These are phyloP conservation scores for Lagenorhynchus albirostris DNA, from an alignment of 2,113 vertebrate genomes.

Conservation along the genomic window DNA sequence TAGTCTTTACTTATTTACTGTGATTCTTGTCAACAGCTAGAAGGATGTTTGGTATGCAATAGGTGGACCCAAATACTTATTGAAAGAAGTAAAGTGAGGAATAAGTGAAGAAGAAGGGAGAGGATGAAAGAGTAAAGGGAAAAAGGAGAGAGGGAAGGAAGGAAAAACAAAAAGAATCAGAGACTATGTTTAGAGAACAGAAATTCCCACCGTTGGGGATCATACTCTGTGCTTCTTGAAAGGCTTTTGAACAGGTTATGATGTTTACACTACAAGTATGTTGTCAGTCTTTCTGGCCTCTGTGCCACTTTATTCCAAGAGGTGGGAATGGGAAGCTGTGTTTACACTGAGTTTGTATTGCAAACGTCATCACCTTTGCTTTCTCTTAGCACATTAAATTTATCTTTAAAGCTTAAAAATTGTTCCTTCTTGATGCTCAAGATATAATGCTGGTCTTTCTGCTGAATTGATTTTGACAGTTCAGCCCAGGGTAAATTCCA, in stretches of 20 bases:
- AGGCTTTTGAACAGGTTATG: background rate
- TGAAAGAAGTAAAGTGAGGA: background rate
- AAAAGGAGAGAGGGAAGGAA: background rate
- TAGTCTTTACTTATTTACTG: background rate
- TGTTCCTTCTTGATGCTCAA: slow-evolving; percentile 52
- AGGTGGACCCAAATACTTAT: background rate
- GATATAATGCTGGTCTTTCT: slow-evolving; percentile 48
- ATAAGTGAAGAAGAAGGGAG: background rate
- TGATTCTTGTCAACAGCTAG: background rate
- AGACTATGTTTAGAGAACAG: background rate
- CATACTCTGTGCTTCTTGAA: background rate
- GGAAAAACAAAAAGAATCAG: background rate
- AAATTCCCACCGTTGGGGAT: background rate
- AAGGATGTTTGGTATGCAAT: background rate
- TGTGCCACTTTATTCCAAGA: slow-evolving; percentile 27
- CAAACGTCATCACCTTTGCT: slow-evolving; percentile 61
- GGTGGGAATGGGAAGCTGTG: slow-evolving; percentile 27
- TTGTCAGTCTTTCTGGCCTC: slow-evolving; percentile 14
- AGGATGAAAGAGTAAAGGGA: background rate
- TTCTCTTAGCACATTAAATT: slow-evolving; percentile 69
- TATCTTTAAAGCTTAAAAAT: slow-evolving; percentile 66
- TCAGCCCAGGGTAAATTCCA: slow-evolving; percentile 58
- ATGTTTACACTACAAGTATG: background rate
- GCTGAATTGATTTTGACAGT: slow-evolving; percentile 59
- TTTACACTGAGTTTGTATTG: slow-evolving; percentile 46